Evolutionary conservation across 2,113 vertebrate genomes (phyloP), one percentile per base, ranked within the genome.

Genomic region (Pseudonaja textilis): DNA sequence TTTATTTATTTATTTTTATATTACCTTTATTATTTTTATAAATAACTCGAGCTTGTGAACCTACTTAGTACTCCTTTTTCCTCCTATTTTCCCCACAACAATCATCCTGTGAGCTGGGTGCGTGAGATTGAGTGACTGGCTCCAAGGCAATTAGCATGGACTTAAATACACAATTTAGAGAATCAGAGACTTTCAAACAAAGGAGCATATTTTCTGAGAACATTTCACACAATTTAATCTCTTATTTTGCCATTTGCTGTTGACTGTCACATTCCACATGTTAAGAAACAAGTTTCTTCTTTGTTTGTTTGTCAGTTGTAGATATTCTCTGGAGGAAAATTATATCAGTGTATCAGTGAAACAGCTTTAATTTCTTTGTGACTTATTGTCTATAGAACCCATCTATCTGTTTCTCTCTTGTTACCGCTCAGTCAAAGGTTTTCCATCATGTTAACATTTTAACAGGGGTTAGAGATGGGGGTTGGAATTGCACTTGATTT

Each of bases 231-330:
- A 93, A 81, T 95, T 96, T 97, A 93, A 93, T 95, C 96, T 95
- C 96, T 96, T 98, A 96, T 97, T 98, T 98, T 98, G 94, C 97
- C 96, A 96, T 97, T 95, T 98, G 97, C 96, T 97, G 96, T 96
- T 97, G 97, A 97, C 97, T 98, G 97, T 98, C 97, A 98, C 97
- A 97, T 98, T 98, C 98, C 95, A 97, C 97, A 97, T 97, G 96
- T 97, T 97, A 97, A 97, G 96, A 97, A 98, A 97, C 95, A 96
- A 94, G 97, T 97, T 98, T 97, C 97, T 97, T 97, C 97, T 98
- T 98, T 98, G 97, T 98, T 98, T 98, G 97, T 98, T 98, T 98
- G 97, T 98, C 97, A 98, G 94, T 96, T 95, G 97, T 97, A 96
- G 95, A 92, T 97, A 97, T 97, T 98, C 97, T 97, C 98, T 96